Evolutionary conservation across 2,113 vertebrate genomes (phyloP), one percentile per base, ranked within the genome.

Genomic region (Malurus alboscapulatus): DNA sequence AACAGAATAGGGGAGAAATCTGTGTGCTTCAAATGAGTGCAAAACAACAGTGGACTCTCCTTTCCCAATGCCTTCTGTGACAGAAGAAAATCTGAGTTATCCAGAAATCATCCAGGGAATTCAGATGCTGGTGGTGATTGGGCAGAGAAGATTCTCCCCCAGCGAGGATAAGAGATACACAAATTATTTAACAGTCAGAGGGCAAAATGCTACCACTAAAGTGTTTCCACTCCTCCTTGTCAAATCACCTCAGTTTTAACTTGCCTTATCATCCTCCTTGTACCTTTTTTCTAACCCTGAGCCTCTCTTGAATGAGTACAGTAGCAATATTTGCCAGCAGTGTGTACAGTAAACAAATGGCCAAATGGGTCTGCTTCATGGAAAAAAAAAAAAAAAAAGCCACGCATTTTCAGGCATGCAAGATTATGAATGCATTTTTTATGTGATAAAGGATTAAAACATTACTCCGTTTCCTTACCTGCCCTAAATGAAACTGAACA

Each of bases 1-100:
- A 71, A 2, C 30, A 63, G 3, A 4, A 9, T 0, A 40, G 7
- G 18, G 22, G 8, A 72, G 17, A 65, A 93, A 65, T 0, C 1
- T 19, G 8, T 2, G 7, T 57, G 9, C 20, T 79, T 72, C 17
- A 71, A 59, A 34, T 17, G 21, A 55, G 6, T 71, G 93, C 59
- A 14, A 76, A 77, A 15, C 26, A 74, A 3, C 19, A 47, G 21
- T 8, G 26, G 29, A 30, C 3, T 61, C 22, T 69, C 13, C 42
- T 9, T 58, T 76, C 17, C 6, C 15, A 32, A 1, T 44, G 17
- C 7, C 18, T 8, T 66, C 36, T 58, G 24, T 73, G 22, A 20
- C 1, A 85, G 44, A 40, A 86, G 19, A 74, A 86, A 88, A 61
- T 17, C 2, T 34, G 51, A 84, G 7, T 71, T 94, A 36, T 7